Base-by-base conservation (phyloP, 2,797 vertebrate species). In the Manis crassicaudata region DNA sequence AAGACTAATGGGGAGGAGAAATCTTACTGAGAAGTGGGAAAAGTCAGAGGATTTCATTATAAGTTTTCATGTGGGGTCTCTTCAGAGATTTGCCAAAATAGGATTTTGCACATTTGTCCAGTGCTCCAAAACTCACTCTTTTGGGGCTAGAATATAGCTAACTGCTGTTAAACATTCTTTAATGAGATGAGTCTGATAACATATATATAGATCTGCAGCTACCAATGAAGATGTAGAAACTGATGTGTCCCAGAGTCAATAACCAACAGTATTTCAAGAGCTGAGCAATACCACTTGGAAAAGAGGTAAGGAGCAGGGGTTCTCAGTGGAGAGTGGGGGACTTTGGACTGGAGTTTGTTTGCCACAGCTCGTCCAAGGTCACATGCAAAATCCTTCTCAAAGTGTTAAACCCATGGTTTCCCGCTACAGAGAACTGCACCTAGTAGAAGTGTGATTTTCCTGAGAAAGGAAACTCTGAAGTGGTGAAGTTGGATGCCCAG, bases 401-500 rank as follows among this genome's bases (percentile, higher is more conserved):
- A 84, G 79, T 23, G 18, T 54, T 35, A 63, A 81, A 83, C 50
- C 18, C 58, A 9, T 4, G 68, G 84, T 95, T 60, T 96, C 82
- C 23, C 75, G 54, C 90, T 63, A 12, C 29, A 90, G 29, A 50
- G 65, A 65, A 65, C 17, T 21, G 73, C 25, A 84, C 46, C 6
- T 89, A 52, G 56, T 94, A 52, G 65, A 35, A 68, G 73, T 52
- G 88, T 63, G 94, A 89, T 88, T 96, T 96, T 92, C 83, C 63
- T 84, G 70, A 95, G 67, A 95, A 90, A 87, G 46, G 83, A 81
- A 67, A 80, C 80, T 67, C 84, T 35, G 86, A 92, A 96, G 92
- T 88, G 80, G 93, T 68, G 40, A 81, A 88, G 87, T 87, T 32
- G 23, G 54, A 73, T 77, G 32, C 63, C 52, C 20, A 76, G 32